Conservation (phyloP, 2,888 invertebrate species). For the Clitarchus hookeri region DNA sequence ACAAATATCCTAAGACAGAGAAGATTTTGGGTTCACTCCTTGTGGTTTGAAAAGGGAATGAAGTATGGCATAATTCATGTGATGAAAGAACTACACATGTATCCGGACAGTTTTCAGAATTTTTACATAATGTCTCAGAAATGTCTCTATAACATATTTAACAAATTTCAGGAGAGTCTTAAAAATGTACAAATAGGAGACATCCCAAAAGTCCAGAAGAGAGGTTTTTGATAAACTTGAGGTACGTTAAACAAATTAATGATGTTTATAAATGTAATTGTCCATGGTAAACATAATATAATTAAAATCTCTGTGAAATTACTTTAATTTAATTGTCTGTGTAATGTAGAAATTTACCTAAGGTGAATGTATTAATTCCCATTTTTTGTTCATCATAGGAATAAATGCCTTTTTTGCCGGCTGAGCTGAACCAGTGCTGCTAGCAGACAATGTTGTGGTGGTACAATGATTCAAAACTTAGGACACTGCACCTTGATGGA, state of each 20-base stretch:
- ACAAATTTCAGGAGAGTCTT: neutral
- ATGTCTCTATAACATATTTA: neutral
- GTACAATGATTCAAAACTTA: no score
- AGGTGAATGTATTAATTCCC: constrained; percentile 31
- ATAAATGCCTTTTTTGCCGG: no score
- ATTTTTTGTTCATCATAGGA: no score
- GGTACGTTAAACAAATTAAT: neutral
- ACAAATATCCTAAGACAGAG: neutral
- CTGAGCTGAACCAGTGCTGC: no score
- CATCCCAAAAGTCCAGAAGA: no score
- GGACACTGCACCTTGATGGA: no score
- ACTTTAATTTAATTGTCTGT: neutral
- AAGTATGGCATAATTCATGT: neutral
- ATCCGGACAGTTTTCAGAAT: neutral
- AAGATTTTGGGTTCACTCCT: neutral
- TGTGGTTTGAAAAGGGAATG: neutral
- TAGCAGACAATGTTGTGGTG: no score
- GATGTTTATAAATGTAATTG: neutral
- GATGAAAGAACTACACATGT: neutral
- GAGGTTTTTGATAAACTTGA: neutral
- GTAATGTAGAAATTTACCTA: constrained; percentile 20
- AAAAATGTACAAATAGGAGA: neutral
- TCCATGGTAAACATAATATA: neutral
- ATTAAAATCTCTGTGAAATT: neutral
- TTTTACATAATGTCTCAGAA: neutral